Base-by-base conservation (phyloP, 2,888 invertebrate species). In the Drosophila diplacantha region DNA sequence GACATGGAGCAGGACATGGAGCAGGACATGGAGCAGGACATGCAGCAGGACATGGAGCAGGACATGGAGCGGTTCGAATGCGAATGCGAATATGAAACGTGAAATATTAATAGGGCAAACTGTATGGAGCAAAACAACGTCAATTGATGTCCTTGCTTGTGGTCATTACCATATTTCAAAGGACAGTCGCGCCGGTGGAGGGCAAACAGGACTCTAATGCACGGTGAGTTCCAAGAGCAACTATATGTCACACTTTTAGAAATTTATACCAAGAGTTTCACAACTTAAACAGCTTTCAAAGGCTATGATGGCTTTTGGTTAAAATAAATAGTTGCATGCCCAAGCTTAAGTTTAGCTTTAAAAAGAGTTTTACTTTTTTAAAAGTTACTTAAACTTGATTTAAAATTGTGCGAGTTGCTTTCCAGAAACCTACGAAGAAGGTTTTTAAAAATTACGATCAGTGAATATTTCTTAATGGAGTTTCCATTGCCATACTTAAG, bases 111-210 rank as follows among this genome's bases (percentile, higher is more conserved):
- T 67, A 39, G 55, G 57, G 44, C 50, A 44, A 60, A 43, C 31
- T 38, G 53, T 37, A 31, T 47, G 26, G 16, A 55, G 64, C 47
- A 50, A 53, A 61, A 58, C 59, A 55, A 44, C 53, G 63, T 66
- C 73, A 67, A 74, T 70, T 78, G 58, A 73, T 67, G 67, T 78
- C 56, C 49, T 56, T 64, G 52, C 56, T 46, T 44, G 43, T 66
- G 61, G 70, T 71, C 67, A 70, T 71, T 75, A 67, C 55, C 63
- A 65, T 44, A 68, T 65, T 55, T 50, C 49, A 52, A 58, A 55
- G 43, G 54, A 55, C 54, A 54, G 18, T 16, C 20, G 3, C n/a
- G n/a, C 14, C 44, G 22, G 26, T 11, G 6, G 14, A 11, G 16
- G 6, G 41, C 24, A 24, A 12, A 22, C 14, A 16, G 16, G n/a